Evolutionary conservation across 1,140 invertebrate species (phyloP), one percentile per base, ranked within the genome.

Genomic region (Drosophila grimshawi): DNA sequence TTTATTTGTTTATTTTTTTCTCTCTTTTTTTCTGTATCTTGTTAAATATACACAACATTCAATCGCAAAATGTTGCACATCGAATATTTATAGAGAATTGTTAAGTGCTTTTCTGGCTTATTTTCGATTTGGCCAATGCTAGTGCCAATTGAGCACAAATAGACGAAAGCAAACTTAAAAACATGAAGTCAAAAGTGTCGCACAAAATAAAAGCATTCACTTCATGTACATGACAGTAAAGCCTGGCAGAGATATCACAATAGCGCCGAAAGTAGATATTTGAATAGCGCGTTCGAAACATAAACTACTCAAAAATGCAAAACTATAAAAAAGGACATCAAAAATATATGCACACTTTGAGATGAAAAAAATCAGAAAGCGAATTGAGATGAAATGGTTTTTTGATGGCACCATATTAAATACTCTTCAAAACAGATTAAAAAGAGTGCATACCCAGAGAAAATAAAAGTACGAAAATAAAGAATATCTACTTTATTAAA

Each of bases 71-170:
- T 69, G 65, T 49, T 57, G 35, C 37, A 56, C 29, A 37, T 52
- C 45, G 37, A 74, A 57, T 69, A 74, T 74, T 74, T 63, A 69
- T 69, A 69, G 71, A 62, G 41, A 39, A 46, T 46, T 70, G 39
- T 62, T 63, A 48, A 48, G 52, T 45, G 46, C 29, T 51, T 46
- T 37, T 30, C 46, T 55, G 7, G 53, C 45, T 49, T 35, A 3
- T 61, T 49, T 52, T 32, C 37, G 45, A 27, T 60, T 64, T 63
- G 19, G 27, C 37, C 55, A 48, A 45, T 49, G 61, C 51, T 33
- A 45, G 46, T 60, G 62, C 39, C 66, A 75, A 75, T 70, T 52
- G 72, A 63, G 53, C 29, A 39, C 1, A 65, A 59, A 37, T 51
- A 43, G 52, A 56, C 29, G 33, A 65, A 57, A 43, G 3, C 3